These are phyloP conservation scores for Tromatobia lineatoria DNA, from an alignment of 2,888 invertebrate species.

Conservation along the genomic window DNA sequence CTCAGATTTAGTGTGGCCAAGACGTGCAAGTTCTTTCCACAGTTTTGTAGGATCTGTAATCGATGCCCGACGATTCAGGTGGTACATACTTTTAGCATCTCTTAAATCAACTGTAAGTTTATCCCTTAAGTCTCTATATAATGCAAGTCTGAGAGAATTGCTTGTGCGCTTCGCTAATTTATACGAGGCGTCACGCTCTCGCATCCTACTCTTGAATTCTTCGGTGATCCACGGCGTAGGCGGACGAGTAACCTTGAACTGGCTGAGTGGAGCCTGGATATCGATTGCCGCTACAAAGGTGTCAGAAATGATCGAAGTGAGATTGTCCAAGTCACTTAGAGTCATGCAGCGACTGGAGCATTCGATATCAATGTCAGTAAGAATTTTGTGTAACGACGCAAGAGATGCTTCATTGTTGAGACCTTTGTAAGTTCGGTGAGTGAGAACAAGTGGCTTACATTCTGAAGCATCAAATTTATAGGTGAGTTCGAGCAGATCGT, in stretches of 20 bases:
- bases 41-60: background rate
- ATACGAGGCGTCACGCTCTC: background rate
- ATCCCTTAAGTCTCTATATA: background rate
- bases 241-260: background rate
- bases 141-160: background rate
- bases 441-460: background rate
- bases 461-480: background rate
- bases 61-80: background rate
- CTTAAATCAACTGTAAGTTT: background rate
- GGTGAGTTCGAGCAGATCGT: background rate
- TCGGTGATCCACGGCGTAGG: background rate
- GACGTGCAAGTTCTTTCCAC: background rate
- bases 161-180: background rate
- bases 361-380: too few species aligned
- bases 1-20: background rate
- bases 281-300: background rate
- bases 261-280: background rate
- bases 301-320: too few species aligned
- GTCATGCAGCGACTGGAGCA: slow-evolving; percentile 3
- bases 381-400: too few species aligned
- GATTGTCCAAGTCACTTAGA: background rate
- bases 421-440: background rate
- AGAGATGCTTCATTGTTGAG: background rate
- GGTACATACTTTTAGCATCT: background rate
- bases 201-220: too few species aligned